Evolutionary conservation across 92 coral and sea anemone species (phyloP), one percentile per base, ranked within the genome.

Genomic region (Parazoanthus swiftii): DNA sequence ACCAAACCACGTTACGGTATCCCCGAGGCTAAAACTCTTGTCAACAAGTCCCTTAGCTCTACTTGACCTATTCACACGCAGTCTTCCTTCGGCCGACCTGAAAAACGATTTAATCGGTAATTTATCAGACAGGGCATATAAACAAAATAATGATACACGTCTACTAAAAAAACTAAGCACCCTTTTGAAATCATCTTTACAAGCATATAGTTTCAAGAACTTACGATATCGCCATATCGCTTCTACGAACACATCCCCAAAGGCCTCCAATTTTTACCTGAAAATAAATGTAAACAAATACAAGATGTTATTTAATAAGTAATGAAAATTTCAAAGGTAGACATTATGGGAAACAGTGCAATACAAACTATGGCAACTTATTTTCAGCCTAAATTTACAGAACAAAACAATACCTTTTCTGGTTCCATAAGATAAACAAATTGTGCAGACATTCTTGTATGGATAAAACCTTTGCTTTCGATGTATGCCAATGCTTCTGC

Each of bases 251-350:
- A 91, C 93, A 91, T 25, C 83, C 93, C 93, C 93, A 91, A 23
- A 91, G 65, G 39, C 91, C 88, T 80, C 93, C 93, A 16, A 91
- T 35, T 88, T 88, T 88, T 46, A 88, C 74, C 93, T 91, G 86
- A 74, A 74, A 77, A 59, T 58, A 29, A 29, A n/a, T 76, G 50
- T 18, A 39, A 10, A 38, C 29, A 18, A 39, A 13, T 20, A 15
- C 3, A 63, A 3, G 68, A 2, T 13, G 16, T 54, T 54, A 13
- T 15, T 54, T 54, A 54, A 54, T 54, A 54, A 54, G 11, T 46
- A 6, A 5, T 48, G 11, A 48, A 48, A 7, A 48, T 54, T 54
- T 1, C 59, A 20, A 54, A 54, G 20, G 59, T 13, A 3, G 18
- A 20, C n/a, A 63, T 63, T 20, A 20, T 20, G 20, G 70, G 8